Evolutionary conservation across 1,140 invertebrate genomes (phyloP).

Genomic region (Anagrus nilaparvatae): DNA sequence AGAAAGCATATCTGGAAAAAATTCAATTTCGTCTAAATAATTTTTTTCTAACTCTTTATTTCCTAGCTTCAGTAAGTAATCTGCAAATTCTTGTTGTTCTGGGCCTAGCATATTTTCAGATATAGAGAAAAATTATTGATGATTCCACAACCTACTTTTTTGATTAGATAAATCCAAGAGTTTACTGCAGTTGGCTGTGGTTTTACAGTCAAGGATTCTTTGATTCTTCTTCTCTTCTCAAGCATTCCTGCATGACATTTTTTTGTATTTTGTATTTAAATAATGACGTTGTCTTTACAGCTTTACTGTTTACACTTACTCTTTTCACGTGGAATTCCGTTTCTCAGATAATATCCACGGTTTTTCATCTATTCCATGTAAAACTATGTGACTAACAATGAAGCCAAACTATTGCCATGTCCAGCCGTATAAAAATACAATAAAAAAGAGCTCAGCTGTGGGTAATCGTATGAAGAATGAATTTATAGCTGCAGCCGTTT

Average conservation of each 20-base stretch:
- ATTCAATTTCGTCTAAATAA: background rate
- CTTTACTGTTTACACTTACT: conserved; percentile 17
- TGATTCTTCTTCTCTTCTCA: conserved; percentile 17
- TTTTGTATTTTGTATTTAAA: conserved; percentile 14
- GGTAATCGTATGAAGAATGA: no score
- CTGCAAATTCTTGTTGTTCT: conserved; percentile 9
- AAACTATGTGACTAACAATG: no score
- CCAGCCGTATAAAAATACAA: no score
- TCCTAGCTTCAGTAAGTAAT: conserved; percentile 10
- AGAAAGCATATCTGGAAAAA: no score
- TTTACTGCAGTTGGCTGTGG: conserved; percentile 14
- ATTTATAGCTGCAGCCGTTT: no score
- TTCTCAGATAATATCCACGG: no score
- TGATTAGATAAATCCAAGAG: conserved; percentile 13
- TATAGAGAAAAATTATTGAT: conserved; percentile 9
- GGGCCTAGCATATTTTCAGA: conserved; percentile 8
- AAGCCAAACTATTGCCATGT: no score
- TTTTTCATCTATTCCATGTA: no score
- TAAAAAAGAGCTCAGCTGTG: no score
- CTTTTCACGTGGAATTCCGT: background rate
- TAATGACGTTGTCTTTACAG: conserved; percentile 22
- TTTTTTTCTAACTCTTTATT: conserved; percentile 2
- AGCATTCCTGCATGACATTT: conserved; percentile 20
- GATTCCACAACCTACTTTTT: conserved; percentile 13
- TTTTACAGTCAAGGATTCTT: conserved; percentile 20